Conservation (phyloP, 2,797 vertebrate genomes). For the Gadopsis bispinosus region DNA sequence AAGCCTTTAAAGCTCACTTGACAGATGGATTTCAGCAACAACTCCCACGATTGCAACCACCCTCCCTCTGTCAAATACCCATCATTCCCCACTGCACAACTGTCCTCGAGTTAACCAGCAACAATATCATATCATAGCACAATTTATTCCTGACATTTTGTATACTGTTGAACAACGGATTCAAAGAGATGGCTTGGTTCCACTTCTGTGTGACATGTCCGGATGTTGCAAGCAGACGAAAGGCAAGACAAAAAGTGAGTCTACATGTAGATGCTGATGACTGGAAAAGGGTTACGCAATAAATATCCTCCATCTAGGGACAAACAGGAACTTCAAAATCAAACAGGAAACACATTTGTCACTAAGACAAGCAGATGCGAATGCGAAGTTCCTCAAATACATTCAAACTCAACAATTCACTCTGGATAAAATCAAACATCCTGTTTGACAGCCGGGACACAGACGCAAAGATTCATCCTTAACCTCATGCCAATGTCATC, state of each 20-base stretch:
- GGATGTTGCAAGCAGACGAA: slow-evolving; percentile 1
- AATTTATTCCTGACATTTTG: not conserved
- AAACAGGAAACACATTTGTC: slow-evolving; percentile 58
- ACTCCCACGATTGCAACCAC: slow-evolving; percentile 30
- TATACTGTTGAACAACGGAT: not conserved
- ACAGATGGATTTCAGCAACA: slow-evolving; percentile 54
- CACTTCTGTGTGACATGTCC: not conserved
- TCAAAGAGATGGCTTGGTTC: slow-evolving; percentile 7
- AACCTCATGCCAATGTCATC: slow-evolving; percentile 1
- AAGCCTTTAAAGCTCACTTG: slow-evolving; percentile 24
- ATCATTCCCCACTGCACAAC: slow-evolving; percentile 39
- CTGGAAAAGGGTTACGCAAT: slow-evolving; percentile 43
- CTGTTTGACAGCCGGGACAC: not conserved
- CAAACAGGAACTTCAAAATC: slow-evolving; percentile 51
- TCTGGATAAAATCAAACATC: slow-evolving; percentile 3
- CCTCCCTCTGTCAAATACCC: slow-evolving; percentile 29
- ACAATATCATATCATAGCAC: slow-evolving; percentile 12
- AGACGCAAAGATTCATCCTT: not conserved
- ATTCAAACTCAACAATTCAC: not conserved
- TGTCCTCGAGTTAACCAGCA: slow-evolving; percentile 13
- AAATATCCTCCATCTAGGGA: slow-evolving; percentile 12
- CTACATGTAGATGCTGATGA: slow-evolving; percentile 3
- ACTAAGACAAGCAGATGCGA: slow-evolving; percentile 34
- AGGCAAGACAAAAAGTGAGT: slow-evolving; percentile 11
- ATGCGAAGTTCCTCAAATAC: slow-evolving; percentile 20